A percentile compares a stretch with the other conserved stretches of the same genome.
Evolutionary conservation across 2,797 vertebrate species (phyloP).

Genomic region (Alca torda): DNA sequence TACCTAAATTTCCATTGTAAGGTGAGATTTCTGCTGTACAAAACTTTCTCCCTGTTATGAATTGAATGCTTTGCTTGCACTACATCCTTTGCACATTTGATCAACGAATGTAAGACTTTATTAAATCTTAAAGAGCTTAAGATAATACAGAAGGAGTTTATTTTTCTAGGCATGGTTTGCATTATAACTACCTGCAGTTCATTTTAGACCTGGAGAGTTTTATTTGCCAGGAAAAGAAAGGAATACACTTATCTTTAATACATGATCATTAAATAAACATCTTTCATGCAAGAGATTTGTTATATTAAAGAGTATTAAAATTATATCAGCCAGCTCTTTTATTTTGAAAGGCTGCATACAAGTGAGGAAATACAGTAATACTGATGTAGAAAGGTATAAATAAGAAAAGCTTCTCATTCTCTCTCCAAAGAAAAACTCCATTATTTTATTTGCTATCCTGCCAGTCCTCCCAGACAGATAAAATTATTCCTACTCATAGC

Average conservation of each 20-base stretch:
- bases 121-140: slow-evolving; percentile 58
- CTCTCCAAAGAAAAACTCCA: not conserved
- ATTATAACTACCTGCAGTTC: slow-evolving; percentile 48
- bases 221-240: slow-evolving; percentile 47
- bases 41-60: slow-evolving; percentile 1
- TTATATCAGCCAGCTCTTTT: slow-evolving; percentile 25
- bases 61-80: not conserved
- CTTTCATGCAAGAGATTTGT: slow-evolving; percentile 51
- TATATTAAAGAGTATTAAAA: slow-evolving; percentile 54
- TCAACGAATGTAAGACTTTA: slow-evolving; percentile 24
- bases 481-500: not conserved
- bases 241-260: slow-evolving; percentile 52
- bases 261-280: slow-evolving; percentile 61
- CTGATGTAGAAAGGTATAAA: slow-evolving; percentile 9
- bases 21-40: not conserved
- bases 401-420: not conserved
- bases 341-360: slow-evolving; percentile 24
- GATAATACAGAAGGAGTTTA: slow-evolving; percentile 49
- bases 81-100: slow-evolving; percentile 35
- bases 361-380: not conserved
- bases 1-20: not conserved
- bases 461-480: not conserved
- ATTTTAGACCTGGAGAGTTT: slow-evolving; percentile 18
- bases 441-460: not conserved
- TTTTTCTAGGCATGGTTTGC: slow-evolving; percentile 54